A percentile compares a stretch with the other conserved stretches of the same genome.
phyloP scores from a whole-genome alignment of 2,797 vertebrate species.

The Fistularia commersonii region DNA sequence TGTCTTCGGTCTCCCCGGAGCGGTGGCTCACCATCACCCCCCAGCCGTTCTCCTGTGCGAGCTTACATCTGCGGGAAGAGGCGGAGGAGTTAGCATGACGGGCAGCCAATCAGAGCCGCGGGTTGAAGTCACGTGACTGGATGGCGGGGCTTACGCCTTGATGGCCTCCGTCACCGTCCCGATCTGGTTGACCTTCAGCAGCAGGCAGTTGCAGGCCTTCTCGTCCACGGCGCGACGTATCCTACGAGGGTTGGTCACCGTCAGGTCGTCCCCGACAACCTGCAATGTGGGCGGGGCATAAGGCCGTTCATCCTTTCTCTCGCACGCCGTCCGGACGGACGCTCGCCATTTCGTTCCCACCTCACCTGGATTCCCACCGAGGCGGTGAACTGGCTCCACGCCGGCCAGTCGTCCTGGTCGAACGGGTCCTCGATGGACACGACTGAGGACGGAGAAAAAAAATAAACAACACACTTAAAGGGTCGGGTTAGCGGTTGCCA shows the following conservation, averaged over 20 bases:
- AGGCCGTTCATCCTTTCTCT: not conserved
- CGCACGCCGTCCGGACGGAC: no score
- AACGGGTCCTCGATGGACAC: slow-evolving; percentile 95
- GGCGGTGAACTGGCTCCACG: slow-evolving; percentile 88
- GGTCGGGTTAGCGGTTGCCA: slow-evolving; percentile 2
- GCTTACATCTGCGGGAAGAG: slow-evolving; percentile 90
- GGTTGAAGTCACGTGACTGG: not conserved
- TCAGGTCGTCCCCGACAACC: slow-evolving; percentile 91
- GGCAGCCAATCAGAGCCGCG: no score
- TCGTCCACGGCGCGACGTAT: slow-evolving; percentile 88
- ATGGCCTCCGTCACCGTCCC: slow-evolving; percentile 91
- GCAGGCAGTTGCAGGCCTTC: slow-evolving; percentile 90
- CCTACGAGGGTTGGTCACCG: slow-evolving; percentile 89
- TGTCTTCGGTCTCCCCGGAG: slow-evolving; percentile 92
- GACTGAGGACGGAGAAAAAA: slow-evolving; percentile 64
- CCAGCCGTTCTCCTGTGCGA: slow-evolving; percentile 94
- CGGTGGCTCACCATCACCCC: slow-evolving; percentile 95
- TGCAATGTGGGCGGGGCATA: slow-evolving; percentile 49
- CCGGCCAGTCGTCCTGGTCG: slow-evolving; percentile 93
- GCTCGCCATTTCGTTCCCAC: no score
- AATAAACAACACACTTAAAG: not conserved
- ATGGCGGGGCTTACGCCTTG: slow-evolving; percentile 80
- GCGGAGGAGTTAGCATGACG: no score
- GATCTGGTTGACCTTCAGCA: slow-evolving; percentile 95
- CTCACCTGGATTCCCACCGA: slow-evolving; percentile 85